Conservation (phyloP, 2,797 vertebrate species). For the Eulemur rubriventer region DNA sequence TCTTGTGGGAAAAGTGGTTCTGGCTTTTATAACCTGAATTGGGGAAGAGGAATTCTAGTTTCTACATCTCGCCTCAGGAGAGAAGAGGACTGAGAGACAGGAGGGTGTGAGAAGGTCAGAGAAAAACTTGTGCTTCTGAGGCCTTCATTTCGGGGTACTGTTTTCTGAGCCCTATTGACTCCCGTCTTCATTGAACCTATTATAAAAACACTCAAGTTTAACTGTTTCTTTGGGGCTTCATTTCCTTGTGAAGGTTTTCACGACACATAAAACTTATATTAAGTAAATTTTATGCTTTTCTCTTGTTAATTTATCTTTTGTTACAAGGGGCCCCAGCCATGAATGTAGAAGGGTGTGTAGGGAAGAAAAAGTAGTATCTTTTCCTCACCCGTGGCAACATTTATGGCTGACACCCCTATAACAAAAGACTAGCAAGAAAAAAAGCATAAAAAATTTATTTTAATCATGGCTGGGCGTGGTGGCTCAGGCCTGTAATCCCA, state of each 20-base stretch:
- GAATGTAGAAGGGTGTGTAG: too few species aligned
- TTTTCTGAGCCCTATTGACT: neutral
- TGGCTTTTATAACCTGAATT: neutral
- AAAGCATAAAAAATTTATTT: neutral
- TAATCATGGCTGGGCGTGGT: neutral
- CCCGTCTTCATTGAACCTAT: neutral
- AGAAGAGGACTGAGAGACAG: neutral
- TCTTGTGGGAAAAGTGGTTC: neutral
- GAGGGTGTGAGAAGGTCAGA: neutral
- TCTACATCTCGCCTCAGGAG: neutral
- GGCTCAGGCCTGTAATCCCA: neutral
- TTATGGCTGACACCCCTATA: neutral
- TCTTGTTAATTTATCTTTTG: neutral
- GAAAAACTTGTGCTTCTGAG: neutral
- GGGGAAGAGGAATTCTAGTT: neutral
- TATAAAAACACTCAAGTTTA: neutral
- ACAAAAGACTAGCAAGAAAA: neutral
- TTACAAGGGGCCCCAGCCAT: too few species aligned
- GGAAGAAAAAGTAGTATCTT: neutral
- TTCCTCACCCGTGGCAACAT: neutral
- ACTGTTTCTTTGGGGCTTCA: neutral
- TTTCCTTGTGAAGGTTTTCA: neutral
- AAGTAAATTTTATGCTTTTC: too few species aligned
- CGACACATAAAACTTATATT: neutral
- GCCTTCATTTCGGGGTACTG: neutral